Conservation (phyloP, 2,797 vertebrate genomes). For the Pseudochirops cupreus region DNA sequence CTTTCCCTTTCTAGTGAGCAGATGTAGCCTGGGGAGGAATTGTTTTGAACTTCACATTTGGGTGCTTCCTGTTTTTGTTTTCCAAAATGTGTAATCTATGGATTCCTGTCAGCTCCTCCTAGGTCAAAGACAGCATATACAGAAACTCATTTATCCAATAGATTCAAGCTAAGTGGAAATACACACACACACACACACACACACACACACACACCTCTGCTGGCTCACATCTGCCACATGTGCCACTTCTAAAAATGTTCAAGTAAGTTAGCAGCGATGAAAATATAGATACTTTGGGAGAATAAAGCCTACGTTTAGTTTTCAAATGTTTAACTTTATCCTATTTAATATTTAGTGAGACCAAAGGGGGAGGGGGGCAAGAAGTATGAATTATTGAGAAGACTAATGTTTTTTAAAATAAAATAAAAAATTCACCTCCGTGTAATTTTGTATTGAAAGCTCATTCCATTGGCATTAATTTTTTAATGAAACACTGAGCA, state of each 20-base stretch:
- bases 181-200: not conserved
- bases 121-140: not conserved
- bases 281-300: not conserved
- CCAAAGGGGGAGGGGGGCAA: constrained; percentile 39
- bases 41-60: accelerated
- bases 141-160: accelerated
- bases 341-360: constrained; percentile 71
- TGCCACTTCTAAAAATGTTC: accelerated
- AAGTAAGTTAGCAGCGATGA: accelerated
- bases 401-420: constrained; percentile 61
- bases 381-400: constrained; percentile 75
- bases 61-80: not conserved
- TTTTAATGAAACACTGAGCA: constrained; percentile 63
- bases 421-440: constrained; percentile 38
- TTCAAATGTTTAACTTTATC: constrained; percentile 71
- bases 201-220: not conserved
- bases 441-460: constrained; percentile 54
- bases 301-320: not conserved
- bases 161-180: not conserved
- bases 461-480: constrained; percentile 65
- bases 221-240: accelerated
- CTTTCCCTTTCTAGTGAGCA: not conserved
- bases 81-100: not conserved
- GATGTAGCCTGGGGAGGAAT: too few relatives aligned
- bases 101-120: accelerated